Evolutionary conservation across 2,888 invertebrate species (phyloP), one percentile per base, ranked within the genome.

Genomic region (Epirrita christyi): DNA sequence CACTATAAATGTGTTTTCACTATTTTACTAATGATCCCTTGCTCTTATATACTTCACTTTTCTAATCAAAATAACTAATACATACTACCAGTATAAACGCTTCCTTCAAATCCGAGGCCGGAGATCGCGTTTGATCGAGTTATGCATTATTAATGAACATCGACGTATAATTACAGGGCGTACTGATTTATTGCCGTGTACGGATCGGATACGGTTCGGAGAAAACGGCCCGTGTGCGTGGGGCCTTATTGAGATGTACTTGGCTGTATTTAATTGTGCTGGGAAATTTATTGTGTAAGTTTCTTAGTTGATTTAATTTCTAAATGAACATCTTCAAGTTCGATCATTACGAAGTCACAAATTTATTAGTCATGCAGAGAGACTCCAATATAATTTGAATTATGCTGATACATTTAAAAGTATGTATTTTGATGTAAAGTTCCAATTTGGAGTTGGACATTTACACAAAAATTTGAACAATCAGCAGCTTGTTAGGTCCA

Each of bases 81-180:
- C 34, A 53, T 60, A 61, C 29, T 56, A 13, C 34, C 62, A 66
- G 64, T 73, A 70, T 77, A 68, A 63, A 73, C 68, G 59, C 68
- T 63, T 62, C 66, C 54, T 66, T 74, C 59, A 68, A 70, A 67
- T 61, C 65, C 59, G 67, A 47, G 52, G 57, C 54, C 55, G 63
- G 67, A 61, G 62, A 67, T 64, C 71, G 75, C 76, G 78, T 88
- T 88, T 88, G 90, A 90, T 90, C 87, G 83, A 86, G 86, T 87
- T 87, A 90, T 90, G 88, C 87, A 89, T 91, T 91, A 91, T 89
- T 90, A 91, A 91, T 91, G 88, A 87, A 75, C 68, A 68, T 72
- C 74, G 79, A 79, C 81, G 69, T 77, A 80, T 91, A 91, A 91
- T 91, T 91, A 89, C 76, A 80, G 86, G 72, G 75, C 72, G 73